These are phyloP conservation scores for Rhyzopertha dominica DNA, from an alignment of 1,140 invertebrate species.

Conservation along the genomic window DNA sequence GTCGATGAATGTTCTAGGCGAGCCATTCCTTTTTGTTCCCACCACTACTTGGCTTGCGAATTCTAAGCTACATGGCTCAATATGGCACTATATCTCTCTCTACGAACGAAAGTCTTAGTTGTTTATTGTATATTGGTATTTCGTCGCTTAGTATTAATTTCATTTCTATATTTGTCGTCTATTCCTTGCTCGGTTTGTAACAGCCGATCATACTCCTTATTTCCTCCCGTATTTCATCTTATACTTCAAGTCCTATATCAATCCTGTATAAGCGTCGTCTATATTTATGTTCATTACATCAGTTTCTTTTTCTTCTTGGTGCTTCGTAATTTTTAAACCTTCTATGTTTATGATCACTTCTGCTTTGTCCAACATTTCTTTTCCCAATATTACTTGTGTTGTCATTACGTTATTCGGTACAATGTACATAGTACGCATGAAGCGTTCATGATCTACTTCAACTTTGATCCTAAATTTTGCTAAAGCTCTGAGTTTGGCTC, in stretches of 20 bases:
- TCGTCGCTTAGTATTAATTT: constrained; percentile 1
- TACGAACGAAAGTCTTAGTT: constrained; percentile 6
- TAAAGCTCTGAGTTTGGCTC: too few relatives aligned
- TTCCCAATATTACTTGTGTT: background rate
- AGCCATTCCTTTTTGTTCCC: constrained; percentile 18
- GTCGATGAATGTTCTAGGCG: constrained; percentile 47
- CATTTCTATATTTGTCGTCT: constrained; percentile 2
- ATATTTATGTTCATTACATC: background rate
- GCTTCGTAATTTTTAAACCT: too few relatives aligned
- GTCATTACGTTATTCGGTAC: too few relatives aligned
- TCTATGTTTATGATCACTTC: background rate
- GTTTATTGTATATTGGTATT: background rate
- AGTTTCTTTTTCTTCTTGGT: too few relatives aligned
- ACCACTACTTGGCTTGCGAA: constrained; percentile 24
- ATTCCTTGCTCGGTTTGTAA: constrained; percentile 4
- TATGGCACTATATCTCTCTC: constrained; percentile 6
- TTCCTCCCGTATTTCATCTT: background rate
- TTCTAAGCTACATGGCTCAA: constrained; percentile 17
- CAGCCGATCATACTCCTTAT: background rate
- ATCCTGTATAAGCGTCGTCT: background rate
- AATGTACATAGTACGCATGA: too few relatives aligned
- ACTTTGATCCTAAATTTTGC: too few relatives aligned
- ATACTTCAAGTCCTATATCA: background rate
- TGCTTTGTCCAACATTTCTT: constrained; percentile 1
- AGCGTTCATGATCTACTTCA: too few relatives aligned